phyloP scores from a whole-genome alignment of 2,888 invertebrate species.

The Nomada ruficornis region DNA sequence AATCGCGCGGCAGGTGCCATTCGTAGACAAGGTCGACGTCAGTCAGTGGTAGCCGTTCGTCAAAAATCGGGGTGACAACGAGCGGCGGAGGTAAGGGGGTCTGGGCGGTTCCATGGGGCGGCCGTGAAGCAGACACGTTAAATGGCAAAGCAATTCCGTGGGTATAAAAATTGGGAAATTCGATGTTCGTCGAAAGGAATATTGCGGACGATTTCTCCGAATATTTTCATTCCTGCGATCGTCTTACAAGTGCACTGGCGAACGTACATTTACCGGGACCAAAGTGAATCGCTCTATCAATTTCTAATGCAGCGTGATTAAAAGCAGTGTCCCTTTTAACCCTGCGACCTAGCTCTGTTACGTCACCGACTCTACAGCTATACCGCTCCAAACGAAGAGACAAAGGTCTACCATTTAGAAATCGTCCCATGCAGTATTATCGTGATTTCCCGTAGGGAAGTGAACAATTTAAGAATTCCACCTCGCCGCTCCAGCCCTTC shows the following conservation, averaged over 20 bases:
- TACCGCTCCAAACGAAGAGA: too few relatives aligned
- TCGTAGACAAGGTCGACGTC: conserved; percentile 62
- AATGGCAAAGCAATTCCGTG: not conserved
- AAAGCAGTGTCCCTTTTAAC: too few relatives aligned
- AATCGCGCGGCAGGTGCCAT: conserved; percentile 65
- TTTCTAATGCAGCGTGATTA: too few relatives aligned
- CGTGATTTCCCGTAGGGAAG: not conserved
- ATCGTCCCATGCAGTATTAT: too few relatives aligned
- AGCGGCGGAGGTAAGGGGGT: too few relatives aligned
- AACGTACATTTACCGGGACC: too few relatives aligned
- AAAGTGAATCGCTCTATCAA: too few relatives aligned
- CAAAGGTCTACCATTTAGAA: too few relatives aligned
- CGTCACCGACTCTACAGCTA: too few relatives aligned
- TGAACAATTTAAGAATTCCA: not conserved
- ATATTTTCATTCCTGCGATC: not conserved
- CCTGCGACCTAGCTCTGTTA: too few relatives aligned
- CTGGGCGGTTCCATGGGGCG: not conserved
- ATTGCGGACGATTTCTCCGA: not conserved
- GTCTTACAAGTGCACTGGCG: not conserved
- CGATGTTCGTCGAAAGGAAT: not conserved
- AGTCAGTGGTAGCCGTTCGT: conserved; percentile 14
- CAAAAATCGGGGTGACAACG: conserved; percentile 15
- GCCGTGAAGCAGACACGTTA: not conserved
- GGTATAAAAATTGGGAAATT: not conserved
- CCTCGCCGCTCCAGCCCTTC: not conserved